Conservation (phyloP, 2,888 invertebrate genomes). For the Troilus luridus region DNA sequence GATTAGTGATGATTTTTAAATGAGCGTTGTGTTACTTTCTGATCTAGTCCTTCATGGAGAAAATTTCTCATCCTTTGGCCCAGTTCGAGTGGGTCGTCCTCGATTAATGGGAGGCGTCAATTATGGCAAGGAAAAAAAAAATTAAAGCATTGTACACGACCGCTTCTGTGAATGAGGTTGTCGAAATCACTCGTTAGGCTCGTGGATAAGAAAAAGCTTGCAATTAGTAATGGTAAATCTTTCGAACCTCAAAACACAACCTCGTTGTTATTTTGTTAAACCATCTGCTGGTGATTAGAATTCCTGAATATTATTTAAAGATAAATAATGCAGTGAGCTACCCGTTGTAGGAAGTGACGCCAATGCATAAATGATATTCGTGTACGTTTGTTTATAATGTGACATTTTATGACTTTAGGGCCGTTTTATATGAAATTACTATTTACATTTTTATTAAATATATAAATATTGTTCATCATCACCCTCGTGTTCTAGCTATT, state of each 20-base stretch:
- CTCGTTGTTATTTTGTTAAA: neutral
- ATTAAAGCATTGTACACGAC: neutral
- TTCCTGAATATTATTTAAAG: neutral
- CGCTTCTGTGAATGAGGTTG: neutral
- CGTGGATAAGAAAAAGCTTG: neutral
- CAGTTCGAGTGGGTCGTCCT: neutral
- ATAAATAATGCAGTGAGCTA: neutral
- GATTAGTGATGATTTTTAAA: neutral
- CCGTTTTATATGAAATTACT: too few relatives aligned
- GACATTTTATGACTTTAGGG: too few relatives aligned
- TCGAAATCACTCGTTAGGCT: neutral
- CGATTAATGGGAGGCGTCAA: constrained; percentile 19
- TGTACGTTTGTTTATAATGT: too few relatives aligned
- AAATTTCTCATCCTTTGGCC: constrained; percentile 17
- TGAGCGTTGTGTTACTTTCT: neutral
- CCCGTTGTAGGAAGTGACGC: neutral
- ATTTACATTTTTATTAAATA: too few relatives aligned
- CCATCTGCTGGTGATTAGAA: neutral
- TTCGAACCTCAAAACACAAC: neutral
- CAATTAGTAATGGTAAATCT: neutral
- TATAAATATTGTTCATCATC: too few relatives aligned
- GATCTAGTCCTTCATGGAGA: neutral
- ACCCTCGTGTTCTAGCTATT: too few relatives aligned
- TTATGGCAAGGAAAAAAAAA: neutral
- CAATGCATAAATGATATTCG: neutral